A percentile compares a stretch with the other conserved stretches of the same genome.
Evolutionary conservation across 1,140 invertebrate species (phyloP).

Genomic region (Aleiodes sp.): DNA sequence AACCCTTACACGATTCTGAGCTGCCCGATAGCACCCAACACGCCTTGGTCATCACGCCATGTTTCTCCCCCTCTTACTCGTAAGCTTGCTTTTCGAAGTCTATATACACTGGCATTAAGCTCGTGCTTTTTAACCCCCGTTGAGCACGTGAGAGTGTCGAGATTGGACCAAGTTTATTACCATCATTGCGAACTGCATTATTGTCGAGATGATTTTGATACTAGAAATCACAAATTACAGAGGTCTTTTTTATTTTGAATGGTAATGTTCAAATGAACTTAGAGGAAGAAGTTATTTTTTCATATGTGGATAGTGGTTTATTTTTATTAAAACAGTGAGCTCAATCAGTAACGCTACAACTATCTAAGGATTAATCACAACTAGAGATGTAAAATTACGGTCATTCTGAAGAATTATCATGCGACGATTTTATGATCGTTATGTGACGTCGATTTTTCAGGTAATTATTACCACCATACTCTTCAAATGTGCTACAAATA

Average conservation of each 20-base stretch:
- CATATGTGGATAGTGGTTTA: too few species aligned
- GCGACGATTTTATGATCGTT: too few species aligned
- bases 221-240: not conserved
- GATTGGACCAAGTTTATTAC: constrained; percentile 16
- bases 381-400: too few species aligned
- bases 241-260: not conserved
- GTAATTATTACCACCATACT: too few species aligned
- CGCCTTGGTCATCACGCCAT: constrained; percentile 31
- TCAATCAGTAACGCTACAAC: too few species aligned
- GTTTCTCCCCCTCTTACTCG: not conserved
- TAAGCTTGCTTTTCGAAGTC: not conserved
- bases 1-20: constrained; percentile 13
- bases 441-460: too few species aligned
- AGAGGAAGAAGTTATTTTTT: too few species aligned
- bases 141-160: constrained; percentile 5
- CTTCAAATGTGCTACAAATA: too few species aligned
- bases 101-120: not conserved
- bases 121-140: not conserved
- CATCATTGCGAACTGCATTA: not conserved
- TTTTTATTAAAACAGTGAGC: too few species aligned
- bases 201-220: constrained; percentile 3
- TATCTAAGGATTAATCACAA: too few species aligned
- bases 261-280: too few species aligned
- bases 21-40: constrained; percentile 16
- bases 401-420: too few species aligned